Evolutionary conservation across 1,140 invertebrate genomes (phyloP).

Genomic region (Plodia interpunctella): DNA sequence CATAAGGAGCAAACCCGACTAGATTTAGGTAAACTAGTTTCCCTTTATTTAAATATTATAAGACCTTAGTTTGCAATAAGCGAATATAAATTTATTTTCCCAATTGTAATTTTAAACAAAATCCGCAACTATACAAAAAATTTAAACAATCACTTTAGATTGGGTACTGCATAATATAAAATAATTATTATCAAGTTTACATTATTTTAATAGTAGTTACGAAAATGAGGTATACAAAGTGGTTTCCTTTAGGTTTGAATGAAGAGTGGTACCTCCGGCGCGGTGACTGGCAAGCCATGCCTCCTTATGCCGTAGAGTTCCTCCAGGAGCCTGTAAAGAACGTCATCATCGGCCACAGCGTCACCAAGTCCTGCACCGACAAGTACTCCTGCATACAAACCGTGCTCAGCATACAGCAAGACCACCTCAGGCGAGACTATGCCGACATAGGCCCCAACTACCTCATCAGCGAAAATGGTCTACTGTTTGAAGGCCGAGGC

Average conservation of each 20-base stretch:
- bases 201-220: too few relatives aligned
- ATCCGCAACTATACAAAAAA: too few relatives aligned
- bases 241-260: slow-evolving; percentile 51
- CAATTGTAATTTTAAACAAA: too few relatives aligned
- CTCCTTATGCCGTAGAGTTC: slow-evolving; percentile 30
- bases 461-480: slow-evolving; percentile 48
- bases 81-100: slow-evolving; percentile 3
- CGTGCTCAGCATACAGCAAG: slow-evolving; percentile 44
- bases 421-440: slow-evolving; percentile 38
- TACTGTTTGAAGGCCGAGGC: slow-evolving; percentile 61
- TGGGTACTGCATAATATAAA: too few relatives aligned
- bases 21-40: slow-evolving; percentile 48
- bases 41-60: too few relatives aligned
- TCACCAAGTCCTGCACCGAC: slow-evolving; percentile 34
- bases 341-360: slow-evolving; percentile 58
- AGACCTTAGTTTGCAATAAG: neutral
- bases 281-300: slow-evolving; percentile 56
- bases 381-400: slow-evolving; percentile 43
- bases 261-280: slow-evolving; percentile 60
- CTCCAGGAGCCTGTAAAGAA: slow-evolving; percentile 38
- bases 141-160: too few relatives aligned
- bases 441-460: slow-evolving; percentile 60
- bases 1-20: slow-evolving; percentile 32
- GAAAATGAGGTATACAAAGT: slow-evolving; percentile 3
- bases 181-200: too few relatives aligned